A percentile compares a stretch with the other conserved stretches of the same genome.
These are phyloP conservation scores for Elanus axillaris DNA, from an alignment of 2,113 vertebrate species.

Conservation along the genomic window DNA sequence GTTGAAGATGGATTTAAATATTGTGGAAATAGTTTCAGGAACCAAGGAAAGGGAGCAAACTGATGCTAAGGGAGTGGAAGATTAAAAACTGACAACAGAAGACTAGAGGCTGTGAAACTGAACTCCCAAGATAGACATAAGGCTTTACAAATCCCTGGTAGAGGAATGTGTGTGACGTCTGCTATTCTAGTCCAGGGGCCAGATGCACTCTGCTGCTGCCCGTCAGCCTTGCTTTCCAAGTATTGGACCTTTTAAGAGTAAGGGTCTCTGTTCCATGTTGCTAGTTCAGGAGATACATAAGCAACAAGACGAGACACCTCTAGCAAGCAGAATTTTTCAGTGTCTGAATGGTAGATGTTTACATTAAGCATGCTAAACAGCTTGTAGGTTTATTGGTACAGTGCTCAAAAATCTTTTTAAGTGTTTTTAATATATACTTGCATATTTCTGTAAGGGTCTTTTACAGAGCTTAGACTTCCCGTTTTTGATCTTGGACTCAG, in stretches of 20 bases:
- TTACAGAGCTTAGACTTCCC: background rate
- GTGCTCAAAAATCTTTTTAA: background rate
- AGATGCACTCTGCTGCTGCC: background rate
- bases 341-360: background rate
- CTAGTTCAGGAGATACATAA: background rate
- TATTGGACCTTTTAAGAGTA: background rate
- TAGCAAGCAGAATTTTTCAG: background rate
- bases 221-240: background rate
- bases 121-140: background rate
- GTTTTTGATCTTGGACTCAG: background rate
- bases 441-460: background rate
- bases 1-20: conserved; percentile 3
- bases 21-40: background rate
- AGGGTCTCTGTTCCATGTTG: background rate
- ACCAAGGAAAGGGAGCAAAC: background rate
- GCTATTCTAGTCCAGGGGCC: background rate
- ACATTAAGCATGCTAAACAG: background rate
- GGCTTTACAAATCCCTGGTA: background rate
- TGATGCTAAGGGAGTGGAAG: background rate
- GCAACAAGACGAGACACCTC: background rate
- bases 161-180: background rate
- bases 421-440: background rate
- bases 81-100: background rate
- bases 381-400: background rate
- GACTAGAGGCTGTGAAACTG: background rate